Evolutionary conservation across 2,888 invertebrate species (phyloP).

Genomic region (Parelbella ahira): DNA sequence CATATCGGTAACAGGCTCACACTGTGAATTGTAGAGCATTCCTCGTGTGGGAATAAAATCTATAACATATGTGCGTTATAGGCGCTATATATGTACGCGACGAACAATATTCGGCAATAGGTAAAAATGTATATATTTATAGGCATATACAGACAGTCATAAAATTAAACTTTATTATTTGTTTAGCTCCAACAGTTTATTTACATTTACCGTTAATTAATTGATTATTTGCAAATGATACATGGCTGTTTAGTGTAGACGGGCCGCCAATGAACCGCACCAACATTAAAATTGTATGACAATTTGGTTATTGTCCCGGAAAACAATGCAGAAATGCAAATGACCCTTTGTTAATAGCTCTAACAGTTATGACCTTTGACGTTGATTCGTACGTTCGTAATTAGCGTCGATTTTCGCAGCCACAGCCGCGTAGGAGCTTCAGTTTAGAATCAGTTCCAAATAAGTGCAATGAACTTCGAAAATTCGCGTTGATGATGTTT

Average conservation of each 20-base stretch:
- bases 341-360: slow-evolving; percentile 61
- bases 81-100: no score
- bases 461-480: slow-evolving; percentile 28
- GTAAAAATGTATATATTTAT: no score
- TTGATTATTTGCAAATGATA: slow-evolving; percentile 23
- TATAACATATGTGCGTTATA: no score
- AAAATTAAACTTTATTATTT: no score
- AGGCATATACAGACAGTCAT: no score
- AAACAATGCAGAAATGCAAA: slow-evolving; percentile 63
- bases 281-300: slow-evolving; percentile 60
- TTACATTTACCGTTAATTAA: no score
- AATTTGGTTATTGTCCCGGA: slow-evolving; percentile 67
- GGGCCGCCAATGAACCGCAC: no score
- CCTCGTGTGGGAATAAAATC: not conserved
- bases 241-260: no score
- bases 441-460: slow-evolving; percentile 6
- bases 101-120: no score
- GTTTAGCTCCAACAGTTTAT: slow-evolving; percentile 6
- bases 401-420: slow-evolving; percentile 58
- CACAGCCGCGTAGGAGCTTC: slow-evolving; percentile 27
- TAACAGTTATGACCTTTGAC: slow-evolving; percentile 65
- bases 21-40: slow-evolving; percentile 16
- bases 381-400: slow-evolving; percentile 44
- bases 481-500: slow-evolving; percentile 42
- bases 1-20: slow-evolving; percentile 64